Evolutionary conservation across 2,113 vertebrate genomes (phyloP), one percentile per base, ranked within the genome.

Genomic region (Recurvirostra avosetta): DNA sequence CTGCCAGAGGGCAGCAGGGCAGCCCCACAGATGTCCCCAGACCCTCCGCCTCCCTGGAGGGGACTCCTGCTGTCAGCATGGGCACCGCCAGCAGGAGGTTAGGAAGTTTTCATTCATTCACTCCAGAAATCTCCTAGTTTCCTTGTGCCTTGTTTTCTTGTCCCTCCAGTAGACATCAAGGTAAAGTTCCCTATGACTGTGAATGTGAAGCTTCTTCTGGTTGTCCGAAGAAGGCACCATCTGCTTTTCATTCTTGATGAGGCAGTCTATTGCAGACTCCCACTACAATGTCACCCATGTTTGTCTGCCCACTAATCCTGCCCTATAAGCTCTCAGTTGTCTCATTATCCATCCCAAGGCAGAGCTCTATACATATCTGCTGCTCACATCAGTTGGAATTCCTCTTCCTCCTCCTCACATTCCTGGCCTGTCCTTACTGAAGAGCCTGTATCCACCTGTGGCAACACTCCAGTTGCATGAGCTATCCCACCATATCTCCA

Each of bases 31-130:
- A 6, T 32, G 59, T 9, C 12, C 17, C 8, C 16, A 86, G 30
- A n/a, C 5, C 12, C 7, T 58, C 15, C 2, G 1, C 3, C 19
- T 53, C 49, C 11, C 11, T 3, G 6, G 2, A 56, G 5, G 5
- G 5, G 2, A 52, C 25, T 76, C 14, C 3, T 18, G 21, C 8
- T 14, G 2, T 80, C 50, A 72, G 2, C 12, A 23, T 15, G 11
- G 18, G 1, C 11, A 23, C 16, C 9, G 56, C 40, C 14, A 56
- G 15, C 7, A 76, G 19, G 13, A 88, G 25, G 5, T 40, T 36
- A 66, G 25, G 25, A 66, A 75, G 7, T 47, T 61, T 63, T 49
- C 21, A 22, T 56, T 66, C 9, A 36, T 34, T 34, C 30, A 58
- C 3, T 21, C 8, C 41, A 76, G 45, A 76, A 80, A 67, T 30